Conservation (phyloP, 2,113 vertebrate species). For the Rhynchopsitta pachyrhyncha region DNA sequence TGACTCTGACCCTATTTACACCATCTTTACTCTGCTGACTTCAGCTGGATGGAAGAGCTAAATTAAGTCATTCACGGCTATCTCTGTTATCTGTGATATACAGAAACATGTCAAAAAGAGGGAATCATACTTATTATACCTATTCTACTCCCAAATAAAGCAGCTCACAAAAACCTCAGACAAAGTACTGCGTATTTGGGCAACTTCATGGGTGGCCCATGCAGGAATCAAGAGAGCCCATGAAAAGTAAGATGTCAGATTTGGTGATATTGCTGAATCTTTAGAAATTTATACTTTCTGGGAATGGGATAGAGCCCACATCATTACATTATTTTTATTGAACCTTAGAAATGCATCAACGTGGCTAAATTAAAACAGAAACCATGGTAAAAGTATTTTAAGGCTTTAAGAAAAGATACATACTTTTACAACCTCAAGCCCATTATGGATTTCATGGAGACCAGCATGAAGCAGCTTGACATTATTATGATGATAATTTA, state of each 20-base stretch:
- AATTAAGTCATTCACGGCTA: neutral
- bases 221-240: neutral
- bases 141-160: neutral
- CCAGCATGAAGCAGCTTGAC: neutral
- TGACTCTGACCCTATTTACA: neutral
- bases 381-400: neutral
- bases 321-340: neutral
- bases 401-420: neutral
- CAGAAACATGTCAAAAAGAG: neutral
- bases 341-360: neutral
- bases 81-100: neutral
- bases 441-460: neutral
- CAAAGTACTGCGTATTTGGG: neutral
- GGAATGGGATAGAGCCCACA: neutral
- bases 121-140: neutral
- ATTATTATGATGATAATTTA: constrained; percentile 25
- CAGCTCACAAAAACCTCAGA: neutral
- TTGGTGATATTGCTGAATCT: neutral
- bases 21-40: neutral
- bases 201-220: neutral
- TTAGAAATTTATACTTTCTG: neutral
- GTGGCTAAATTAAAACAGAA: neutral
- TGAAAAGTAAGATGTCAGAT: constrained; percentile 8
- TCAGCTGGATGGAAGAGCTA: neutral
- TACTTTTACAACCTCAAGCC: constrained; percentile 6